Evolutionary conservation across 2,888 invertebrate genomes (phyloP), one percentile per base, ranked within the genome.

Genomic region (Leptinotarsa tumamoca): DNA sequence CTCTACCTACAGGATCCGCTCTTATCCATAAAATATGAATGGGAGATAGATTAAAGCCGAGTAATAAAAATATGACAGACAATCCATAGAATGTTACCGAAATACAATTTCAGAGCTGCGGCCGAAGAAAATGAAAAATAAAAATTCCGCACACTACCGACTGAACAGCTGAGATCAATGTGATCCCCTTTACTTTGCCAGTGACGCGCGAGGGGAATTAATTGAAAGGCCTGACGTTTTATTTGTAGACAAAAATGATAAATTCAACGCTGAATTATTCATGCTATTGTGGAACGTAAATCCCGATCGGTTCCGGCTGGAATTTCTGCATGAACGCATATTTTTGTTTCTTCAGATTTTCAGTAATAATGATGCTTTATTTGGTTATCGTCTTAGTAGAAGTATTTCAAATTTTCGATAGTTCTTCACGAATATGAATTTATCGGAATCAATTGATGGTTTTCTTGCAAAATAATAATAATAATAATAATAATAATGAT

Each of bases 51-150:
- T 79, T 76, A 79, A 72, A 72, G 69, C 58, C 27, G 58, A 79
- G 82, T 83, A 85, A 83, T 84, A 85, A 85, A 86, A 86, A 83
- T 85, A 84, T 85, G 85, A 85, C 84, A 85, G 85, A 82, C 81
- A 82, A 83, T 83, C 81, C 80, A 79, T 80, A 79, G 75, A 79
- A 80, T 81, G 81, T 83, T 83, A 83, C 80, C 71, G 84, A 84
- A 84, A 84, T 82, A 84, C 82, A 84, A 85, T 85, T 83, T 81
- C 81, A 82, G 81, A 80, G 80, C 79, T 79, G 82, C 79, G 66
- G 43, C 56, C 23, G 21, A 18, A 18, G 49, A 68, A 68, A 68
- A 68, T 68, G 72, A 66, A 68, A 81, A 82, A 84, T 82, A 83
- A 83, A 83, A 83, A 81, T 82, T 81, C 71, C 61, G 66, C 27